phyloP scores from a whole-genome alignment of 1,140 invertebrate genomes.

The Caenorhabditis inopinata region DNA sequence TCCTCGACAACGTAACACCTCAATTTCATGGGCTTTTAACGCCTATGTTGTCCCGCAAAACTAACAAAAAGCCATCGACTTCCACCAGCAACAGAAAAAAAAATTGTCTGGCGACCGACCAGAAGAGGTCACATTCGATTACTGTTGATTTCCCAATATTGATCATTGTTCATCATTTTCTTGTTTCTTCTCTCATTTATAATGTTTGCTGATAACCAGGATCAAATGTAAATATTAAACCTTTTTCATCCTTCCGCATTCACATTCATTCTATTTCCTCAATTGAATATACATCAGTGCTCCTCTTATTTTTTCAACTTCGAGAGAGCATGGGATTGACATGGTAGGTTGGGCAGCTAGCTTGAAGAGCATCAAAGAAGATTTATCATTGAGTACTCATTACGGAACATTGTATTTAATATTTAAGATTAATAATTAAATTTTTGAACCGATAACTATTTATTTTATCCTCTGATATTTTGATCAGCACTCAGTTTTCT shows the following conservation, averaged over 20 bases:
- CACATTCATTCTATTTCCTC: neutral
- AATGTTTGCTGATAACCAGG: conserved; percentile 17
- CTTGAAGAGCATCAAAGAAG: conserved; percentile 3
- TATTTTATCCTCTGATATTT: neutral
- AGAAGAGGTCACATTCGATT: conserved; percentile 12
- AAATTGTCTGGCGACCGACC: neutral
- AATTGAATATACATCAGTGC: conserved; percentile 27
- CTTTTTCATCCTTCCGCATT: conserved; percentile 19
- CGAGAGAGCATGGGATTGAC: neutral
- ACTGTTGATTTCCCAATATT: neutral
- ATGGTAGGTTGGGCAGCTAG: neutral
- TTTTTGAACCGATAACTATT: no score
- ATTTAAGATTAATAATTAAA: no score
- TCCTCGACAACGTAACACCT: conserved; percentile 31
- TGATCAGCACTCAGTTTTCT: neutral
- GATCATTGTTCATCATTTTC: conserved; percentile 9
- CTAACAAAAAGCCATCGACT: conserved; percentile 28
- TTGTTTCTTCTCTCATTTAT: neutral
- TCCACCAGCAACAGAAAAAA: neutral
- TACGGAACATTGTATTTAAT: neutral
- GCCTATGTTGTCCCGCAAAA: conserved; percentile 15
- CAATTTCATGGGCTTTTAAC: conserved; percentile 34
- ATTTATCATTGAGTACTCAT: conserved; percentile 11
- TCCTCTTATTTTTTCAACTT: neutral
- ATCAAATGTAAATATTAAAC: conserved; percentile 30